These are phyloP conservation scores for Drosophila ananassae DNA, from an alignment of 1,140 invertebrate genomes.

Conservation along the genomic window DNA sequence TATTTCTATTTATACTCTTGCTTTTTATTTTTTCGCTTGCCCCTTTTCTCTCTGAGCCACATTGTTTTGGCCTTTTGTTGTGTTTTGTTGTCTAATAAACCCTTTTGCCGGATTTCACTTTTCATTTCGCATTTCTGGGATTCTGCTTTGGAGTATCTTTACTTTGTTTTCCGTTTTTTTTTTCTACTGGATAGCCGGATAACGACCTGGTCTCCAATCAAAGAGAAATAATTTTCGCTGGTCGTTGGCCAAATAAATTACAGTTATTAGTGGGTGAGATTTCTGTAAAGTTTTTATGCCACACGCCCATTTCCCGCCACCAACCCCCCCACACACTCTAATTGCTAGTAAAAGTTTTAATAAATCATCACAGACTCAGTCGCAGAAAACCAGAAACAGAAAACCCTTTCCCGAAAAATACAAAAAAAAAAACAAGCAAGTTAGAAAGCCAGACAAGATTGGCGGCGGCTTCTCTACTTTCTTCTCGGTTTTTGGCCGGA, in stretches of 20 bases:
- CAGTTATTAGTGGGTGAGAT: constrained; percentile 59
- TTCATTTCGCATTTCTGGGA: constrained; percentile 46
- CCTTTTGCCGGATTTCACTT: constrained; percentile 43
- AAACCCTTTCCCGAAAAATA: constrained; percentile 69
- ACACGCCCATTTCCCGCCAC: constrained; percentile 8
- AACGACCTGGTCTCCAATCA: constrained; percentile 21
- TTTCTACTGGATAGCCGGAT: not conserved
- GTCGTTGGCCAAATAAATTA: constrained; percentile 56
- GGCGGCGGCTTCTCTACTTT: constrained; percentile 41
- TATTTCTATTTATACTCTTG: constrained; percentile 40
- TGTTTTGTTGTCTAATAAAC: constrained; percentile 4
- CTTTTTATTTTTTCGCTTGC: constrained; percentile 16
- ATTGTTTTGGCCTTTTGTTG: constrained; percentile 36
- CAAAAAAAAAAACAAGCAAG: constrained; percentile 27
- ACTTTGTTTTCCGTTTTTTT: constrained; percentile 6
- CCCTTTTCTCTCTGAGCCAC: constrained; percentile 23
- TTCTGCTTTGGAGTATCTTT: constrained; percentile 27
- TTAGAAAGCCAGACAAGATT: constrained; percentile 66
- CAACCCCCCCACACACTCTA: constrained; percentile 24
- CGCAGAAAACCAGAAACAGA: constrained; percentile 40
- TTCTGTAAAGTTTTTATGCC: constrained; percentile 13
- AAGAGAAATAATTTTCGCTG: constrained; percentile 48
- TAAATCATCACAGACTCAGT: constrained; percentile 61
- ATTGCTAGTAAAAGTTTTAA: constrained; percentile 76
- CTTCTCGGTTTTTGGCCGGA: constrained; percentile 28